Evolutionary conservation across 2,888 invertebrate genomes (phyloP).

Genomic region (Didymodactylos carnosus): DNA sequence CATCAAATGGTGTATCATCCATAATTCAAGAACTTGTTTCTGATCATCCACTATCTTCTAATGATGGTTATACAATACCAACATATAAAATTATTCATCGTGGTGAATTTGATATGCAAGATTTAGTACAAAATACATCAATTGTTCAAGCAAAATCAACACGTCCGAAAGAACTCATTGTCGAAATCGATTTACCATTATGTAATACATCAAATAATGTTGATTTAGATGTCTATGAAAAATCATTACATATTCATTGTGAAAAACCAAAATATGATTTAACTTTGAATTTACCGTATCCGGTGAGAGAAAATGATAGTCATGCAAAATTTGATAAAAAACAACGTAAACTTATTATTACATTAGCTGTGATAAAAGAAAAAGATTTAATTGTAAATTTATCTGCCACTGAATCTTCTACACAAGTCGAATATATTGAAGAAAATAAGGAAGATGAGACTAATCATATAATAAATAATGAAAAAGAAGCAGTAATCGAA

Average conservation of each 20-base stretch:
- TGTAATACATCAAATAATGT: constrained; percentile 61
- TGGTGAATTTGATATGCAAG: constrained; percentile 57
- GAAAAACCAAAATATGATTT: constrained; percentile 58
- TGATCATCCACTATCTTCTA: not conserved
- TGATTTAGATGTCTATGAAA: constrained; percentile 58
- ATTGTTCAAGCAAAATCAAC: constrained; percentile 21
- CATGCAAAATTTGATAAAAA: constrained; percentile 68
- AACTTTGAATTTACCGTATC: constrained; percentile 55
- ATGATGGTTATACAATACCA: constrained; percentile 40
- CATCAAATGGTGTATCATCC: too few species aligned
- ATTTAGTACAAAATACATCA: constrained; percentile 43
- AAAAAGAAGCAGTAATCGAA: not conserved
- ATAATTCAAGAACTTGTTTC: not conserved
- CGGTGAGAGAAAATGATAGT: constrained; percentile 57
- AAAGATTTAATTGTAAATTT: not conserved
- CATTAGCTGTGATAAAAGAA: constrained; percentile 48
- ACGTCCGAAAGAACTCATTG: constrained; percentile 55
- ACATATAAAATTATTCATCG: constrained; percentile 62
- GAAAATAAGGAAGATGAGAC: not conserved
- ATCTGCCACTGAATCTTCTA: too few species aligned
- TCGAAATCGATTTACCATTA: constrained; percentile 61
- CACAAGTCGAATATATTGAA: not conserved
- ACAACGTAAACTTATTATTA: constrained; percentile 51
- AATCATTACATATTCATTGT: constrained; percentile 49
- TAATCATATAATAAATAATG: too few species aligned